These are phyloP conservation scores for Phengaris alcon DNA, from an alignment of 2,888 invertebrate species.

Conservation along the genomic window DNA sequence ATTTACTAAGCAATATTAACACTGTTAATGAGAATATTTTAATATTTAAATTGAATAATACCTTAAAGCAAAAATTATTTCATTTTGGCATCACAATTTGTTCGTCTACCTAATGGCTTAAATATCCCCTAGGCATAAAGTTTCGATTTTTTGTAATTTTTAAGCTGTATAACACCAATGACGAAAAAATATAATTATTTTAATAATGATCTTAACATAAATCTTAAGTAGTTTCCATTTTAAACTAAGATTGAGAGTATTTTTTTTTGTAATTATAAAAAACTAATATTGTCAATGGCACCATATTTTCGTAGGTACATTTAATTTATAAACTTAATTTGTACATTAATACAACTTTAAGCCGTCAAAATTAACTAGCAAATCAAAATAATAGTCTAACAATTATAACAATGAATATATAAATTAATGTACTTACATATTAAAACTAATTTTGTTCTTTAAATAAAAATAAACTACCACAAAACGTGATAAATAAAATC, in stretches of 20 bases:
- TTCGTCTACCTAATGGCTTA: slow-evolving; percentile 15
- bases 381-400: not conserved
- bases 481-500: too few species aligned
- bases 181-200: not conserved
- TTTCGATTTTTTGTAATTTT: slow-evolving; percentile 2
- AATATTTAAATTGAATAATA: not conserved
- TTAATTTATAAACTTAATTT: slow-evolving; percentile 31
- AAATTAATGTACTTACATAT: too few species aligned
- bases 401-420: too few species aligned
- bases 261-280: slow-evolving; percentile 41
- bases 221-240: slow-evolving; percentile 28
- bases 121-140: not conserved
- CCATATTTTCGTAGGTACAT: slow-evolving; percentile 47
- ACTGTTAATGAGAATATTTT: not conserved
- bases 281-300: slow-evolving; percentile 73
- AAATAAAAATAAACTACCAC: too few species aligned
- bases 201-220: slow-evolving; percentile 18
- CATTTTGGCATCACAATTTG: slow-evolving; percentile 12
- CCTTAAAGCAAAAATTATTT: slow-evolving; percentile 10
- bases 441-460: too few species aligned
- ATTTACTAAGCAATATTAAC: not conserved
- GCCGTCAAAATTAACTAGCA: not conserved
- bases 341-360: not conserved
- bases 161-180: not conserved
- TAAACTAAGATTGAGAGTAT: slow-evolving; percentile 26